A percentile compares a stretch with the other conserved stretches of the same genome.
These are phyloP conservation scores for Bombus consobrinus DNA, from an alignment of 1,140 invertebrate genomes.

Conservation along the genomic window DNA sequence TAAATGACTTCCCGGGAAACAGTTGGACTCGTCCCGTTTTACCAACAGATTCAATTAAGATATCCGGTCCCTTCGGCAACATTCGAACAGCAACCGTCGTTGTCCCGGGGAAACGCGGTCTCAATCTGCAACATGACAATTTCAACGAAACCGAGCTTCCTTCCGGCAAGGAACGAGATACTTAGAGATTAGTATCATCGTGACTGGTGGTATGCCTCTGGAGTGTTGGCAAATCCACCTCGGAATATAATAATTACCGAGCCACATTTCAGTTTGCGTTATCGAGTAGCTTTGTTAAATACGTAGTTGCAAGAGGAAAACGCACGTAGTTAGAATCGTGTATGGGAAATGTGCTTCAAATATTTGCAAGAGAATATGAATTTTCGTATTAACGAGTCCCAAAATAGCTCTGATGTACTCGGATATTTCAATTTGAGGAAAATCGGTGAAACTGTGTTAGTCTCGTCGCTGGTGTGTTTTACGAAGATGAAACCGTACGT, in stretches of 20 bases:
- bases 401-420: too few species aligned
- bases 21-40: constrained; percentile 22
- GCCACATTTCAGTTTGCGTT: neutral
- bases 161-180: neutral
- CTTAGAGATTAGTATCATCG: constrained; percentile 29
- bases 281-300: neutral
- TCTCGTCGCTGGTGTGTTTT: neutral
- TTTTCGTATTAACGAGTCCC: neutral
- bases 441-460: too few species aligned
- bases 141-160: constrained; percentile 4
- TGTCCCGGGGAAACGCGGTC: neutral
- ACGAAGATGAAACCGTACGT: neutral
- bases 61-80: constrained; percentile 42
- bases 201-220: too few species aligned
- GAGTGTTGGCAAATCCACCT: constrained; percentile 4
- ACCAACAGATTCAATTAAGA: constrained; percentile 53
- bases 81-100: constrained; percentile 8
- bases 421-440: too few species aligned
- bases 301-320: neutral
- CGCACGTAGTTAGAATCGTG: neutral
- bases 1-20: constrained; percentile 26
- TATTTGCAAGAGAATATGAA: neutral
- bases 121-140: constrained; percentile 39
- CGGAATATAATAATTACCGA: neutral
- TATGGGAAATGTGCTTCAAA: neutral